A percentile compares a stretch with the other conserved stretches of the same genome.
These are phyloP conservation scores for Limnephilus lunatus DNA, from an alignment of 2,888 invertebrate species.

Conservation along the genomic window DNA sequence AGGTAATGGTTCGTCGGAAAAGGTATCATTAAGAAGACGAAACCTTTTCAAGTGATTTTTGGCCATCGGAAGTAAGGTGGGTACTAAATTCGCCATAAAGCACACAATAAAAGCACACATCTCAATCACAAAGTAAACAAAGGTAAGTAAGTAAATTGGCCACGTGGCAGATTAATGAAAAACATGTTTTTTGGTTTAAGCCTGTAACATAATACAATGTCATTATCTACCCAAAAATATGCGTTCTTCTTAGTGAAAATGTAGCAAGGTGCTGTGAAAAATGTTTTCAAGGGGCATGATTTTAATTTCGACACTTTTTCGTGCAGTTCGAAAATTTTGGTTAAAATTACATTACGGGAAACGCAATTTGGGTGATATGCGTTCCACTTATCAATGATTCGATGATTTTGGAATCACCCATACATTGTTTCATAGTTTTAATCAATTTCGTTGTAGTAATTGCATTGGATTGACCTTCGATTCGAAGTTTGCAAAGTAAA, in stretches of 20 bases:
- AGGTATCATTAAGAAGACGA: too few relatives aligned
- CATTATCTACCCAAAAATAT: not conserved
- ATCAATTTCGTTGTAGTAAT: not conserved
- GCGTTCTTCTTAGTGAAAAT: not conserved
- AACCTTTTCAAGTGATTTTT: too few relatives aligned
- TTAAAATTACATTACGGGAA: not conserved
- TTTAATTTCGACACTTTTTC: not conserved
- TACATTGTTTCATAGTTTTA: not conserved
- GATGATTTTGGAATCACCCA: too few relatives aligned
- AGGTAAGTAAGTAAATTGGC: not conserved
- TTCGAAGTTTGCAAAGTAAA: not conserved
- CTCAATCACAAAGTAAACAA: too few relatives aligned
- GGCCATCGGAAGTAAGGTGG: too few relatives aligned
- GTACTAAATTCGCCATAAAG: too few relatives aligned
- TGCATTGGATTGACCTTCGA: not conserved
- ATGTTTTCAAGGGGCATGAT: not conserved
- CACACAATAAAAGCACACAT: too few relatives aligned
- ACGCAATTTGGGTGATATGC: not conserved
- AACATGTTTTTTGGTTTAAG: not conserved
- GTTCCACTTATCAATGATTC: too few relatives aligned
- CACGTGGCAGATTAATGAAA: not conserved
- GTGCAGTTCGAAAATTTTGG: not conserved
- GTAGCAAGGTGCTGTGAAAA: not conserved
- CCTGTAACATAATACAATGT: not conserved
- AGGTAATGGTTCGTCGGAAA: too few relatives aligned